Percentiles rank a stretch among this genome's conserved stretches.
These are phyloP conservation scores for Euphonia xanthogaster DNA, from an alignment of 2,797 vertebrate species.

Conservation along the genomic window DNA sequence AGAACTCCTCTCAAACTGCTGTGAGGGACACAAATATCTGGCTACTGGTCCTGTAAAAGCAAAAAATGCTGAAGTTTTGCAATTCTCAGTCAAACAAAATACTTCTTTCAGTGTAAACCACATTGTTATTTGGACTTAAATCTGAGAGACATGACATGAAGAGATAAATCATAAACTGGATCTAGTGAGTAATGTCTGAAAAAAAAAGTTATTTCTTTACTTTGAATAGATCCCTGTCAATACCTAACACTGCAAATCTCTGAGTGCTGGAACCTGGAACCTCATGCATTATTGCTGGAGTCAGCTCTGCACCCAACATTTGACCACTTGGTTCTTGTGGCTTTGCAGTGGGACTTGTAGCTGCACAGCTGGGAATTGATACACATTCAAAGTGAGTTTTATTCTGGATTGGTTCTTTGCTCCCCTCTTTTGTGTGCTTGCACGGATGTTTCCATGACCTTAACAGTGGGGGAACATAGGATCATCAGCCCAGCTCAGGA, in stretches of 20 bases:
- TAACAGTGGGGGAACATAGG: rapidly evolving
- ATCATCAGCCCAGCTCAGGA: not conserved
- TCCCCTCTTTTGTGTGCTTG: rapidly evolving
- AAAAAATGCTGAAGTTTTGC: not conserved
- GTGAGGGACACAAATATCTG: not conserved
- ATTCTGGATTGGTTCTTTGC: not conserved
- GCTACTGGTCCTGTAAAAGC: not conserved
- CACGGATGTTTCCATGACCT: not conserved
- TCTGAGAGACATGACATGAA: not conserved
- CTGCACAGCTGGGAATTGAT: not conserved
- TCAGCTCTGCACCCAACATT: not conserved
- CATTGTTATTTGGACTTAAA: not conserved
- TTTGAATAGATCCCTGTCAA: not conserved
- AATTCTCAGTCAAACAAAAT: not conserved
- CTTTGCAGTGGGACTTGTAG: not conserved
- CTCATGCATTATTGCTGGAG: rapidly evolving
- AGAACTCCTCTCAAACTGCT: not conserved
- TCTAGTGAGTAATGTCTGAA: not conserved
- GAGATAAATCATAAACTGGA: not conserved
- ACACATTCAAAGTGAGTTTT: not conserved
- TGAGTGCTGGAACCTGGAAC: not conserved
- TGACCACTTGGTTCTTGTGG: not conserved
- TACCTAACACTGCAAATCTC: not conserved
- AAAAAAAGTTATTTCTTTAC: not conserved
- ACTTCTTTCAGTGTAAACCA: not conserved